Evolutionary conservation across 2,797 vertebrate genomes (phyloP).

Genomic region (Sitta carolinensis): DNA sequence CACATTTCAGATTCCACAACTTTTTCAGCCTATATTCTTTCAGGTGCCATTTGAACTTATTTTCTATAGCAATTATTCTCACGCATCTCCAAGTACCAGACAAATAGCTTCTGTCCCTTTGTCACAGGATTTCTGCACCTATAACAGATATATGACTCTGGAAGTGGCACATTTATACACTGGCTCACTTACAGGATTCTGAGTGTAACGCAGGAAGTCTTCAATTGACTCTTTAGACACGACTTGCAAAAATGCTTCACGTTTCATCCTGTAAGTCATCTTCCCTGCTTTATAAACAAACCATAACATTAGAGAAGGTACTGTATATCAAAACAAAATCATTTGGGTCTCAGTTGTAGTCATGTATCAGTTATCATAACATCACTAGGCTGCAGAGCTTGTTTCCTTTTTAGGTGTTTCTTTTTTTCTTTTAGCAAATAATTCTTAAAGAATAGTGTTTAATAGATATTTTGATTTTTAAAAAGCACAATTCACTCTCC

Average conservation of each 20-base stretch:
- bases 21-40: background rate
- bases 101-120: background rate
- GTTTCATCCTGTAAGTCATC: constrained; percentile 79
- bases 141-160: background rate
- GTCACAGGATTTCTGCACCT: background rate
- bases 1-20: background rate
- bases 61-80: background rate
- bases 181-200: constrained; percentile 83
- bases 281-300: background rate
- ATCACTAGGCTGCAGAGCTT: background rate
- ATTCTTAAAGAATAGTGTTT: background rate
- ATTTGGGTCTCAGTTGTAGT: background rate
- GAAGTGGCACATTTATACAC: rapidly evolving
- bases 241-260: constrained; percentile 81
- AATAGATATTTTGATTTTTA: background rate
- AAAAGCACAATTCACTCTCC: background rate
- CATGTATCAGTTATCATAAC: background rate
- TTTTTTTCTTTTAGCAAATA: background rate
- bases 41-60: background rate
- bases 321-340: background rate
- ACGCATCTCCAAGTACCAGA: background rate
- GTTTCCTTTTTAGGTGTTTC: background rate
- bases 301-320: background rate
- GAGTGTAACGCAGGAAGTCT: constrained; percentile 84
- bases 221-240: constrained; percentile 79